These are phyloP conservation scores for Nasua narica DNA, from an alignment of 2,797 vertebrate genomes.

Conservation along the genomic window DNA sequence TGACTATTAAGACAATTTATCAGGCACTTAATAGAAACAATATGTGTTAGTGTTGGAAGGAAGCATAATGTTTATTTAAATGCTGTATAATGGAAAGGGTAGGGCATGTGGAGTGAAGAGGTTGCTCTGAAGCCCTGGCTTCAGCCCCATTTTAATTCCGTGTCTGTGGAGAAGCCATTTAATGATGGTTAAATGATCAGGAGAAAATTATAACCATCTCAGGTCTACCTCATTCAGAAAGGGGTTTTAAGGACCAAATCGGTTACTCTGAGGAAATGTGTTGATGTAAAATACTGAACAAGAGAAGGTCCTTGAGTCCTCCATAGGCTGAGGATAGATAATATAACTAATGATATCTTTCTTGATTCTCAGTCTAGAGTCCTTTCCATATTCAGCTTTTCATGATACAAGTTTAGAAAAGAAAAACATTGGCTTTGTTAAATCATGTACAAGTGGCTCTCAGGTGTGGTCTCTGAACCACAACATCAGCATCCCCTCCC, in stretches of 20 bases:
- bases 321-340: background rate
- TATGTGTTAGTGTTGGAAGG: slow-evolving; percentile 15
- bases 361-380: background rate
- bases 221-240: background rate
- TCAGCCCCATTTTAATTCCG: background rate
- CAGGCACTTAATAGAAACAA: slow-evolving; percentile 27
- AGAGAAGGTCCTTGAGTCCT: background rate
- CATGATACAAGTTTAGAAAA: background rate
- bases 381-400: background rate
- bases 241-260: background rate
- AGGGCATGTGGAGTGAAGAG: background rate
- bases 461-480: background rate
- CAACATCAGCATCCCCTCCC: background rate
- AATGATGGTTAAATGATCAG: background rate
- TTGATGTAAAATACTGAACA: background rate
- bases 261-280: background rate
- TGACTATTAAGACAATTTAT: slow-evolving; percentile 46
- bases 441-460: background rate
- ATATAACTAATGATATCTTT: background rate
- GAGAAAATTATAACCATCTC: background rate
- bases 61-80: slow-evolving; percentile 26
- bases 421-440: background rate
- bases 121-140: background rate
- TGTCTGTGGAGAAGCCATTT: background rate
- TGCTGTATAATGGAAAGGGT: background rate